A percentile compares a stretch with the other conserved stretches of the same genome.
These are phyloP conservation scores for Myotis planiceps DNA, from an alignment of 2,797 vertebrate species.

Conservation along the genomic window DNA sequence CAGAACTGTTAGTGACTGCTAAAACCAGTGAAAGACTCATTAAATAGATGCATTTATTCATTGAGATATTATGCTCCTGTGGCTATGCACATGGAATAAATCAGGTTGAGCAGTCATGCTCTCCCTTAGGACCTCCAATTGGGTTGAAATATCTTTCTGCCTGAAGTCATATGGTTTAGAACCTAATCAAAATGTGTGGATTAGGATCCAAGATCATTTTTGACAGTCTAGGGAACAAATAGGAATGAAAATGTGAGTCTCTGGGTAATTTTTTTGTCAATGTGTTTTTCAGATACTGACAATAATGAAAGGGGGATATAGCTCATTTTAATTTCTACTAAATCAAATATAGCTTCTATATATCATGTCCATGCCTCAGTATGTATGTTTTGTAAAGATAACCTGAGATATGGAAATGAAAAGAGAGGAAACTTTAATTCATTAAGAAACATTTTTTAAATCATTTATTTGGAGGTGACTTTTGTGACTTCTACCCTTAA, in stretches of 20 bases:
- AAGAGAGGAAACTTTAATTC: slow-evolving; percentile 19
- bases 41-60: slow-evolving; percentile 64
- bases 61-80: slow-evolving; percentile 42
- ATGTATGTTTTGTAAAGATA: slow-evolving; percentile 14
- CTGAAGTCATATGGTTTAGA: slow-evolving; percentile 68
- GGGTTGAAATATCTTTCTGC: slow-evolving; percentile 73
- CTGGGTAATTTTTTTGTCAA: slow-evolving; percentile 45
- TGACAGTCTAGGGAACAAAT: slow-evolving; percentile 59
- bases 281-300: slow-evolving; percentile 35
- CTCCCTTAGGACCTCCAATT: slow-evolving; percentile 57
- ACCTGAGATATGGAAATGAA: not conserved
- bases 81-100: slow-evolving; percentile 22
- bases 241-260: slow-evolving; percentile 17
- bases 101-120: slow-evolving; percentile 26
- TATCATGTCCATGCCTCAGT: not conserved
- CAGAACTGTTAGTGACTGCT: slow-evolving; percentile 5
- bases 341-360: not conserved
- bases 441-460: not conserved
- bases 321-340: slow-evolving; percentile 57
- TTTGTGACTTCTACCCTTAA: not conserved
- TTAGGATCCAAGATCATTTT: slow-evolving; percentile 70
- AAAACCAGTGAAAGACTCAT: slow-evolving; percentile 36
- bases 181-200: slow-evolving; percentile 73
- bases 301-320: not conserved
- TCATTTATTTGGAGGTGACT: not conserved